Evolutionary conservation across 2,888 invertebrate species (phyloP).

Genomic region (Seira ritae): DNA sequence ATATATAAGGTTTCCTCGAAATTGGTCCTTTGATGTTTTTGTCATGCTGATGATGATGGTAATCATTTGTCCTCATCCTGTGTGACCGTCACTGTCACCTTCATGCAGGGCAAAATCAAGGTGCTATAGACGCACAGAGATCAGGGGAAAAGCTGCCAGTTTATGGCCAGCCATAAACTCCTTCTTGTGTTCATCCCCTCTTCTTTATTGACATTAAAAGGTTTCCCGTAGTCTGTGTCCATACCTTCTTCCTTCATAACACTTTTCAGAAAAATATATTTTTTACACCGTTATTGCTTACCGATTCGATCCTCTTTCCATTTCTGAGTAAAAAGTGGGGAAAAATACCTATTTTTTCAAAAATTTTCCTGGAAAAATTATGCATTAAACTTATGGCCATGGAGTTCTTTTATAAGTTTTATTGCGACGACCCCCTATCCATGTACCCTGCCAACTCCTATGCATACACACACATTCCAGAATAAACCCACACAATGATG

Average conservation of each 20-base stretch:
- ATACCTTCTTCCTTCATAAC: not conserved
- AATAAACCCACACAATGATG: not conserved
- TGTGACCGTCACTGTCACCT: constrained; percentile 51
- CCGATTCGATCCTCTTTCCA: constrained; percentile 38
- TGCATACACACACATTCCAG: not conserved
- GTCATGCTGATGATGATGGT: not conserved
- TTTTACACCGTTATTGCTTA: constrained; percentile 1
- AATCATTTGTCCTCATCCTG: constrained; percentile 23
- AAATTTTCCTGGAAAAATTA: constrained; percentile 39
- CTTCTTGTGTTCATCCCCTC: constrained; percentile 56
- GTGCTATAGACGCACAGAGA: not conserved
- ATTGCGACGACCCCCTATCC: constrained; percentile 43
- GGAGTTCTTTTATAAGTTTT: constrained; percentile 31
- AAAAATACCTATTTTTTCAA: constrained; percentile 1
- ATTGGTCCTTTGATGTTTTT: constrained; percentile 39
- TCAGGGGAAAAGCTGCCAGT: constrained; percentile 29
- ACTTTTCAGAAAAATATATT: constrained; percentile 16
- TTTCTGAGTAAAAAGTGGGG: constrained; percentile 33
- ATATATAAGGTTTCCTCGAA: constrained; percentile 23
- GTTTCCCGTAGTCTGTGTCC: constrained; percentile 47
- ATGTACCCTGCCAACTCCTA: constrained; percentile 38
- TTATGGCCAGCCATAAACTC: constrained; percentile 50
- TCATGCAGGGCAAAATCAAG: not conserved
- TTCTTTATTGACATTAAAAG: constrained; percentile 54
- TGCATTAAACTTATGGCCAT: constrained; percentile 34